phyloP scores from a whole-genome alignment of 2,888 invertebrate species.

The Nycteola revayana region DNA sequence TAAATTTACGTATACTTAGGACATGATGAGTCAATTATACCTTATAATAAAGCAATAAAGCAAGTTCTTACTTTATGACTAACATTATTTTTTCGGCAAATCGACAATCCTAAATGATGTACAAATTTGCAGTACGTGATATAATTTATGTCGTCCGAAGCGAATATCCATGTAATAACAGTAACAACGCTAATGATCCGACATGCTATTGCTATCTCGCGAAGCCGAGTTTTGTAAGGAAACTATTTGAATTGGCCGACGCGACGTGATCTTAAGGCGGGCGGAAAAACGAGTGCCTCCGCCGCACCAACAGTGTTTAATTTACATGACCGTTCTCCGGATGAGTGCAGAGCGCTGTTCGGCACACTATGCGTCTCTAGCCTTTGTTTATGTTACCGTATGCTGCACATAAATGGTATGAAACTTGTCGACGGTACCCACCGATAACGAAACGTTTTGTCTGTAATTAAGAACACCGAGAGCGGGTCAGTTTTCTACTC shows the following conservation, averaged over 20 bases:
- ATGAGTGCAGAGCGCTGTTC: constrained; percentile 55
- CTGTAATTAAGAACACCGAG: constrained; percentile 72
- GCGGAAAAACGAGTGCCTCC: too few species aligned
- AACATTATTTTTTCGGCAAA: constrained; percentile 39
- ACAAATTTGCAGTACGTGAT: constrained; percentile 36
- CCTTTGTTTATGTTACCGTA: constrained; percentile 68
- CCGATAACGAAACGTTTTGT: constrained; percentile 75
- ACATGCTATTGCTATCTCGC: constrained; percentile 21
- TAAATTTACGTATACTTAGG: constrained; percentile 28
- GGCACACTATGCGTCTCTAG: constrained; percentile 38
- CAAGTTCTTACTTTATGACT: constrained; percentile 42
- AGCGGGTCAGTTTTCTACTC: constrained; percentile 56
- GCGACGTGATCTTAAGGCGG: constrained; percentile 31
- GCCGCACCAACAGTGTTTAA: constrained; percentile 28
- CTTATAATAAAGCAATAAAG: too few species aligned
- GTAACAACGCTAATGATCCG: constrained; percentile 37
- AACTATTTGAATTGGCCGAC: constrained; percentile 21
- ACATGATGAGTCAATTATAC: constrained; percentile 33
- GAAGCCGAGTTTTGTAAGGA: constrained; percentile 13
- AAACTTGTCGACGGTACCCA: constrained; percentile 54
- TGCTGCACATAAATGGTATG: constrained; percentile 65
- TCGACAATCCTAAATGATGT: constrained; percentile 42
- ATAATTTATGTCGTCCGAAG: constrained; percentile 29
- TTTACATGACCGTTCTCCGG: constrained; percentile 44
- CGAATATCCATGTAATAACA: constrained; percentile 26